A percentile compares a stretch with the other conserved stretches of the same genome.
phyloP scores from a whole-genome alignment of 2,888 invertebrate species.

The Linnaemya vulpina region DNA sequence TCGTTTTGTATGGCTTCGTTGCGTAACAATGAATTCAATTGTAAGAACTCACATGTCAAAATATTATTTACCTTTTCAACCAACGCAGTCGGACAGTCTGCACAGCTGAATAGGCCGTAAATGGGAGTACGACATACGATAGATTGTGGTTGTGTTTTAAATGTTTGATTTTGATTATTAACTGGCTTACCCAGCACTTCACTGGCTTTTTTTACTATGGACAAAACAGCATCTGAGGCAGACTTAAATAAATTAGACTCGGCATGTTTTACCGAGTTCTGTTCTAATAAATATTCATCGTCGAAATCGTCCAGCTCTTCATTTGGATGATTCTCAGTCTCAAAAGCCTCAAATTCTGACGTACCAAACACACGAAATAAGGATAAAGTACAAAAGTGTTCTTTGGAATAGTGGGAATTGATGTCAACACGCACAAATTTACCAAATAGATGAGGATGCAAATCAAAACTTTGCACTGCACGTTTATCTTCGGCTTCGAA shows the following conservation, averaged over 20 bases:
- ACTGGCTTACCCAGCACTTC: constrained; percentile 90
- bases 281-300: constrained; percentile 84
- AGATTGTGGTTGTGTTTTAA: constrained; percentile 70
- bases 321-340: constrained; percentile 90
- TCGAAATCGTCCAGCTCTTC: constrained; percentile 88
- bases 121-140: constrained; percentile 88
- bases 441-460: constrained; percentile 92
- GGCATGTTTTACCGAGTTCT: constrained; percentile 82
- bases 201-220: constrained; percentile 95
- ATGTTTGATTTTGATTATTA: constrained; percentile 85
- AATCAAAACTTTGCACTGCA: constrained; percentile 92
- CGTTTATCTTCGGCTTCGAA: constrained; percentile 94
- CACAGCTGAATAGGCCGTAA: constrained; percentile 88
- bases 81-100: constrained; percentile 88
- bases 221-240: constrained; percentile 94
- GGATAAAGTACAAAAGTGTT: constrained; percentile 99
- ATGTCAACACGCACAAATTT: constrained; percentile 96
- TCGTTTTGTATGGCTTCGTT: constrained; percentile 86
- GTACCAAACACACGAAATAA: constrained; percentile 96
- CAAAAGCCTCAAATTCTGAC: constrained; percentile 94
- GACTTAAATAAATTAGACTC: constrained; percentile 91
- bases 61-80: constrained; percentile 89
- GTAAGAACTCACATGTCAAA: constrained; percentile 87
- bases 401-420: constrained; percentile 96
- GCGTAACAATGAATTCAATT: constrained; percentile 86